Conservation (phyloP, 2,113 vertebrate genomes). For the Zapus hudsonius region DNA sequence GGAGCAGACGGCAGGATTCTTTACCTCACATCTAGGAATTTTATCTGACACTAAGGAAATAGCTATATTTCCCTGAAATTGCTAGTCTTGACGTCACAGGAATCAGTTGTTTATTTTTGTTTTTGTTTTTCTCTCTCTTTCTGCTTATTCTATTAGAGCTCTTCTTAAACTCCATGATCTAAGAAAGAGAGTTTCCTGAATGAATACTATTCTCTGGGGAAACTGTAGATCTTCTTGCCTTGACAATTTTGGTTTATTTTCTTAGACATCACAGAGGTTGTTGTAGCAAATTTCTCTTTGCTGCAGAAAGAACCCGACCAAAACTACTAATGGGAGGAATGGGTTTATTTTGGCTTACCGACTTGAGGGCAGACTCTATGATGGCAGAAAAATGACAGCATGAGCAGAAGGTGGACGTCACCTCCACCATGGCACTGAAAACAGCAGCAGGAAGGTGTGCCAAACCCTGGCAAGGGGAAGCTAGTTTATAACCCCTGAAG, state of each 20-base stretch:
- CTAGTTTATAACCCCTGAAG: too few relatives aligned
- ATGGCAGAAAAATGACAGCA: too few relatives aligned
- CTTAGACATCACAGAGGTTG: neutral
- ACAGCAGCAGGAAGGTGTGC: too few relatives aligned
- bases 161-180: neutral
- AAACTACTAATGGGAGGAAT: too few relatives aligned
- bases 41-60: neutral
- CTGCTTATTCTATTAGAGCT: neutral
- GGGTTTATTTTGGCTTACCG: too few relatives aligned
- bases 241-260: conserved; percentile 2
- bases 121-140: conserved; percentile 3
- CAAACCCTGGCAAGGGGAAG: too few relatives aligned
- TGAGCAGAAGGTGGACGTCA: too few relatives aligned
- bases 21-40: neutral
- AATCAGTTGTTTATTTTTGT: neutral
- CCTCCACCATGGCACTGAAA: too few relatives aligned
- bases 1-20: accelerated
- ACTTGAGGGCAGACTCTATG: too few relatives aligned
- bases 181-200: neutral
- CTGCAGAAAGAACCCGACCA: too few relatives aligned
- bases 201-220: neutral
- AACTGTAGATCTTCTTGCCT: neutral
- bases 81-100: neutral
- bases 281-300: too few relatives aligned
- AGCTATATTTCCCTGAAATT: neutral